These are phyloP conservation scores for Rhinoraja longicauda DNA, from an alignment of 2,797 vertebrate species.

Conservation along the genomic window DNA sequence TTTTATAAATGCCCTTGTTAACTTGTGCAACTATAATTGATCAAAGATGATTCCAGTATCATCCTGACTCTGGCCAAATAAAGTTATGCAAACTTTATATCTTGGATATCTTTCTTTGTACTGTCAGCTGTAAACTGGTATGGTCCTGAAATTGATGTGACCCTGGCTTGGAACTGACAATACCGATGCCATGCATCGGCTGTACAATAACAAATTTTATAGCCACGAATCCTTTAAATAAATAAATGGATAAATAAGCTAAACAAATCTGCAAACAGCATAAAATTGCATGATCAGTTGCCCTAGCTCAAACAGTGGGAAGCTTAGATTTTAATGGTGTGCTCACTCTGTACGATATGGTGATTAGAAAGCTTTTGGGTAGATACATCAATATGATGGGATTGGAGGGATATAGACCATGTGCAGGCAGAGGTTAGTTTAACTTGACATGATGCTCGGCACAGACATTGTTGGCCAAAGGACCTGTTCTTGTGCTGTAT, in stretches of 20 bases:
- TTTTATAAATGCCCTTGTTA: not conserved
- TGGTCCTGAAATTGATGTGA: not conserved
- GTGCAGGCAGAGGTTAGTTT: not conserved
- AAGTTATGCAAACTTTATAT: too few species aligned
- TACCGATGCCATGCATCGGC: not conserved
- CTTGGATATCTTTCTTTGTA: not conserved
- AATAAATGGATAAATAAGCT: not conserved
- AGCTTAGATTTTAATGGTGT: not conserved
- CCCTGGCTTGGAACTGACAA: not conserved
- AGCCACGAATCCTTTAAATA: not conserved
- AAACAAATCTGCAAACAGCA: not conserved
- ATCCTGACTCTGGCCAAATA: not conserved
- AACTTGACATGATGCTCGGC: too few species aligned
- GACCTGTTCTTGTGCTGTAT: too few species aligned
- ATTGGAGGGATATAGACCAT: not conserved
- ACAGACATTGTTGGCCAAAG: too few species aligned
- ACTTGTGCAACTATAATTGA: not conserved
- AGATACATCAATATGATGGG: not conserved
- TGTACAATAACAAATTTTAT: not conserved
- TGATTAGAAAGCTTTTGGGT: not conserved
- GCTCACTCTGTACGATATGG: not conserved
- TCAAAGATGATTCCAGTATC: not conserved
- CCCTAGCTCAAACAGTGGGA: not conserved
- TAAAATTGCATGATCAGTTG: constrained; percentile 10
- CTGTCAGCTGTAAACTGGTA: not conserved